These are phyloP conservation scores for Casuarius casuarius DNA, from an alignment of 2,113 vertebrate species.

Conservation along the genomic window DNA sequence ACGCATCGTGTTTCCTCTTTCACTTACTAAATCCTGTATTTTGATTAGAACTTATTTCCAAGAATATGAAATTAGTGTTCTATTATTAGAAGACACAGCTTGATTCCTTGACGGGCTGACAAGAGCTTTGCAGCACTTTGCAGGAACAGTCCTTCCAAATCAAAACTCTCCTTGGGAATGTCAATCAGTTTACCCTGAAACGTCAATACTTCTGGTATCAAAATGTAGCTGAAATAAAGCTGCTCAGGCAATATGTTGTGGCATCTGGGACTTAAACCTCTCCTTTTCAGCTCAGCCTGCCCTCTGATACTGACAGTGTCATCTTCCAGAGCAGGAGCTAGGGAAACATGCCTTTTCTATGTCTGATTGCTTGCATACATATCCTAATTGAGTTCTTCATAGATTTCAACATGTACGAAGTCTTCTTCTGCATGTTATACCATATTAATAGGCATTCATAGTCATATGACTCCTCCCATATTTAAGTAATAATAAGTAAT, in stretches of 20 bases:
- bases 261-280: neutral
- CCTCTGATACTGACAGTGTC: neutral
- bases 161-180: neutral
- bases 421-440: neutral
- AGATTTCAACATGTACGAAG: neutral
- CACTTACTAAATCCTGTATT: neutral
- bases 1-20: neutral
- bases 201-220: neutral
- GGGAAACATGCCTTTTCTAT: fast-evolving
- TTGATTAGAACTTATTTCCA: slow-evolving; percentile 30
- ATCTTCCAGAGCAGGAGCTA: neutral
- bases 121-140: slow-evolving; percentile 4
- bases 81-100: slow-evolving; percentile 28
- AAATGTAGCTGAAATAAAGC: neutral
- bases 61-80: slow-evolving; percentile 5
- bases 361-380: neutral
- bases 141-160: slow-evolving; percentile 3
- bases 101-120: slow-evolving; percentile 44
- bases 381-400: neutral
- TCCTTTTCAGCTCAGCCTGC: neutral
- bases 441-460: neutral
- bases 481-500: neutral
- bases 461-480: neutral
- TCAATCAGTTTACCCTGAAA: neutral
- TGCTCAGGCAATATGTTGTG: neutral